A percentile compares a stretch with the other conserved stretches of the same genome.
These are phyloP conservation scores for Tychaedon coryphoeus DNA, from an alignment of 2,113 vertebrate species.

Conservation along the genomic window DNA sequence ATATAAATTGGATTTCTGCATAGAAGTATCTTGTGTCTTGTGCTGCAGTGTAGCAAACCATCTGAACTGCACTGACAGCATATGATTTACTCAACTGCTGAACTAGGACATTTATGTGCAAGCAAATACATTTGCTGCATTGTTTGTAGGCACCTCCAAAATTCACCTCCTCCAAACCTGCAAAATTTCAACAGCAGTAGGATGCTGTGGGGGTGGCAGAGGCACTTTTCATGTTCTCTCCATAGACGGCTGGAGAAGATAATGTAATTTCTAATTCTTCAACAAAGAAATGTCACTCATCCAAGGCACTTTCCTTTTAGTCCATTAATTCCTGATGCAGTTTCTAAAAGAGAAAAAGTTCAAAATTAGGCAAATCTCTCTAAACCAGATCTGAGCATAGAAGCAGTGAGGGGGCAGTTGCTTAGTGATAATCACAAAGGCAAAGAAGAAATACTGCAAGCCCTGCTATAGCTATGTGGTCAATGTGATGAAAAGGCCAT, in stretches of 20 bases:
- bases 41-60: background rate
- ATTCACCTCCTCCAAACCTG: background rate
- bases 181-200: background rate
- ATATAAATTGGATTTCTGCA: background rate
- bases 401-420: background rate
- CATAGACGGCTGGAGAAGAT: background rate
- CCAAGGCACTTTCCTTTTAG: background rate
- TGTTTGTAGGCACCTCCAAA: background rate
- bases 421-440: slow-evolving; percentile 34
- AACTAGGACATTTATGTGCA: background rate
- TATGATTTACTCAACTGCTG: background rate
- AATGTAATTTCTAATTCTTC: slow-evolving; percentile 1
- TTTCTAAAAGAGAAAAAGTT: slow-evolving; percentile 7
- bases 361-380: background rate
- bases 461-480: background rate
- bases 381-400: background rate
- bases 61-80: background rate
- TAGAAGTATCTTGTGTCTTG: background rate
- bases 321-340: background rate
- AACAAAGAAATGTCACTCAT: slow-evolving; percentile 7
- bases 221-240: background rate
- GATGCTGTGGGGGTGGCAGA: background rate
- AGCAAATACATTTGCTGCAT: background rate
- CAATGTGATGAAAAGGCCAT: background rate
- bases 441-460: background rate